These are phyloP conservation scores for Acleris literana DNA, from an alignment of 2,888 invertebrate genomes.

Conservation along the genomic window DNA sequence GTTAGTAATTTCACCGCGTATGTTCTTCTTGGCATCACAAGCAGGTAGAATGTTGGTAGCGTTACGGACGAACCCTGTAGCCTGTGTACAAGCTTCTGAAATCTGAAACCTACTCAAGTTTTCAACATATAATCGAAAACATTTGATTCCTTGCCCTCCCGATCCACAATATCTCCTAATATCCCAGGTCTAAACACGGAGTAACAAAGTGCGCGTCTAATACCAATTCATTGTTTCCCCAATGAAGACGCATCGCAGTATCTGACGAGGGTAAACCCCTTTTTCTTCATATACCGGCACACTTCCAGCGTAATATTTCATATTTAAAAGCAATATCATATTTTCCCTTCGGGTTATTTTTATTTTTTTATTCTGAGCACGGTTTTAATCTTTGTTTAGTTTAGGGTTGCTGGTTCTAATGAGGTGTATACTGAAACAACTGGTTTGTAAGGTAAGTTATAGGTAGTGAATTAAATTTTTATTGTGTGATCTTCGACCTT, in stretches of 20 bases:
- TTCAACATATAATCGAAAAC: too few relatives aligned
- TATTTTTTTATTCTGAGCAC: constrained; percentile 41
- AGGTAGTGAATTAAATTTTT: too few relatives aligned
- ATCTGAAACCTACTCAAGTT: too few relatives aligned
- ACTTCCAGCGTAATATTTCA: constrained; percentile 72
- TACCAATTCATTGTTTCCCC: constrained; percentile 71
- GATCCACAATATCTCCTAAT: constrained; percentile 20
- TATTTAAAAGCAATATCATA: constrained; percentile 79
- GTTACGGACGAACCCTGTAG: too few relatives aligned
- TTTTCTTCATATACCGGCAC: constrained; percentile 72
- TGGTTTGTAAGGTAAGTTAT: too few relatives aligned
- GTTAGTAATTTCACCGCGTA: too few relatives aligned
- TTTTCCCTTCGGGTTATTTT: constrained; percentile 60
- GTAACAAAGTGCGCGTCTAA: constrained; percentile 45
- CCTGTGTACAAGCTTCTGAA: too few relatives aligned
- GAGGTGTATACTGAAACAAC: too few relatives aligned
- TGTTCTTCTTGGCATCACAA: too few relatives aligned
- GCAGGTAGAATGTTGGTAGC: too few relatives aligned
- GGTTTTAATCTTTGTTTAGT: constrained; percentile 36
- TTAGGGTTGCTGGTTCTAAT: too few relatives aligned
- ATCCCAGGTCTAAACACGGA: constrained; percentile 26
- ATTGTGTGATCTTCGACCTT: too few relatives aligned
- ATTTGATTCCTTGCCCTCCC: not conserved
- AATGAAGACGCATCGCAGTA: constrained; percentile 67
- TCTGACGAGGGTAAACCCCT: constrained; percentile 75